These are phyloP conservation scores for Echinarachnius parma DNA, from an alignment of 53 echinoderm and acorn worm species.

Conservation along the genomic window DNA sequence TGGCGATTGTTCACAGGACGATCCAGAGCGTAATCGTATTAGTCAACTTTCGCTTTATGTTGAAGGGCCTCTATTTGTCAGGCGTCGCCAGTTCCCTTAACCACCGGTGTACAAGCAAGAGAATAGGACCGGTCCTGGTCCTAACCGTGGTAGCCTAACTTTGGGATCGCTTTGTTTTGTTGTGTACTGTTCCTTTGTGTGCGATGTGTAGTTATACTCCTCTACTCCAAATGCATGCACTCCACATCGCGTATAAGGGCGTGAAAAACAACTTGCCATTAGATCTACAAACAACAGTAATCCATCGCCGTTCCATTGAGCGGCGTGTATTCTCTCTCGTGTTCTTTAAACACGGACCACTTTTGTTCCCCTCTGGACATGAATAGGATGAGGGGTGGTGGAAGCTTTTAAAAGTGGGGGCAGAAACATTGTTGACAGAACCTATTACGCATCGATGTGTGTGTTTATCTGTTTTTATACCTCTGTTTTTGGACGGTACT, in stretches of 20 bases:
- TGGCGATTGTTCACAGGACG: not conserved
- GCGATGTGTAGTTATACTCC: too few relatives aligned
- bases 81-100: slow-evolving; percentile 24
- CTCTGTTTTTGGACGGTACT: too few relatives aligned
- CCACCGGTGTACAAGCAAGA: not conserved
- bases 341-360: slow-evolving; percentile 30
- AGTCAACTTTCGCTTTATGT: slow-evolving; percentile 29
- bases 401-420: slow-evolving; percentile 28
- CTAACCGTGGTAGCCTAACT: not conserved
- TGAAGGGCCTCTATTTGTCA: slow-evolving; percentile 27
- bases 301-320: not conserved
- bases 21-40: slow-evolving; percentile 40
- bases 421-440: slow-evolving; percentile 31
- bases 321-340: too few relatives aligned
- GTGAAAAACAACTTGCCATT: slow-evolving; percentile 50
- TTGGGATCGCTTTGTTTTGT: too few relatives aligned
- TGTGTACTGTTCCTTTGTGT: too few relatives aligned
- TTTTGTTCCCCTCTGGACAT: too few relatives aligned
- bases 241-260: slow-evolving; percentile 22
- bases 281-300: slow-evolving; percentile 26
- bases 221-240: too few relatives aligned
- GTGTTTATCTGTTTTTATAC: slow-evolving; percentile 47
- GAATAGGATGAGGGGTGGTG: slow-evolving; percentile 3
- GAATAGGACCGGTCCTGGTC: not conserved
- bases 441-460: slow-evolving; percentile 17